Percentiles rank a stretch among this genome's conserved stretches.
Evolutionary conservation across 2,888 invertebrate genomes (phyloP).

Genomic region (Polymixis flavicincta): DNA sequence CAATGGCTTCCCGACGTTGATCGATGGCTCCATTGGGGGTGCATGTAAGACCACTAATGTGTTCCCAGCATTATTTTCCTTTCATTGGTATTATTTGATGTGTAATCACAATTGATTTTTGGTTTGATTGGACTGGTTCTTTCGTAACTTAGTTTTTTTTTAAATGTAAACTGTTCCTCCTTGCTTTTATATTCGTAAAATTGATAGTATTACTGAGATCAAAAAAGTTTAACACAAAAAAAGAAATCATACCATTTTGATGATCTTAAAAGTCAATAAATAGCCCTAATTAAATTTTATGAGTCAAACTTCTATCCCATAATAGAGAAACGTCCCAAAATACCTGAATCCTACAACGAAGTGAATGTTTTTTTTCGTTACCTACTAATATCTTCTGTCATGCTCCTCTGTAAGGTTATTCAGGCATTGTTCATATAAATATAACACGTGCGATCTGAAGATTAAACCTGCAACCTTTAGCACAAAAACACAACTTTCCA

Average conservation of each 20-base stretch:
- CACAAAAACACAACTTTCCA: neutral
- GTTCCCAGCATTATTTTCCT: constrained; percentile 44
- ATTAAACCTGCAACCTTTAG: neutral
- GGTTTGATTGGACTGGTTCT: constrained; percentile 5
- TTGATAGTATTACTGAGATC: neutral
- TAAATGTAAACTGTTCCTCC: neutral
- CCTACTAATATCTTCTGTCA: neutral
- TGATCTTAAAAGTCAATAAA: neutral
- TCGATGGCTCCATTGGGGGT: constrained; percentile 65
- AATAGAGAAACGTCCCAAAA: neutral
- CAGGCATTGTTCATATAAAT: neutral
- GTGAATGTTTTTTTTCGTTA: neutral
- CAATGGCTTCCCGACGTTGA: constrained; percentile 71
- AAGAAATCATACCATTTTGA: neutral
- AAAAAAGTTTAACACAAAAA: neutral
- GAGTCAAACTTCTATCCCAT: neutral
- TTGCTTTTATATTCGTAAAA: neutral
- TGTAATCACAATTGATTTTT: constrained; percentile 24
- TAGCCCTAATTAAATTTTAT: neutral
- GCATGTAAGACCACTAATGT: constrained; percentile 56
- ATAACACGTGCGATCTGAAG: neutral
- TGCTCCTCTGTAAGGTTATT: neutral
- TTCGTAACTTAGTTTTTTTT: neutral
- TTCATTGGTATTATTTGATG: constrained; percentile 47
- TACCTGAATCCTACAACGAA: neutral